A percentile compares a stretch with the other conserved stretches of the same genome.
phyloP scores from a whole-genome alignment of 2,113 vertebrate species.

The Passerina amoena region DNA sequence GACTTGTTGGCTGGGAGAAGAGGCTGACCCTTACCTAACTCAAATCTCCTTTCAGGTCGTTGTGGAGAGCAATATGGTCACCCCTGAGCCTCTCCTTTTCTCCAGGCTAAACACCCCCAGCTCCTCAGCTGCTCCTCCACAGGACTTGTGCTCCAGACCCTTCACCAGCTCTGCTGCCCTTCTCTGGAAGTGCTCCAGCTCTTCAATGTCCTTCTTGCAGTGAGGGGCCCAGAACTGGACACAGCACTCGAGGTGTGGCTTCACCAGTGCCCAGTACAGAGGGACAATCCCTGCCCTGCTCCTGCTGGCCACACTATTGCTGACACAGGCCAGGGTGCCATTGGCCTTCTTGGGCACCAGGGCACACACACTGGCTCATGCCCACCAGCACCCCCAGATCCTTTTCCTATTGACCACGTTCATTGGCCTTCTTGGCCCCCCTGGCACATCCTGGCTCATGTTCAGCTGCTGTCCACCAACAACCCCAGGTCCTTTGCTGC shows the following conservation, averaged over 20 bases:
- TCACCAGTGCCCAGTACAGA: accelerated
- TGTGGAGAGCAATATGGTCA: neutral
- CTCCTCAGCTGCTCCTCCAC: accelerated
- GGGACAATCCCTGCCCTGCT: neutral
- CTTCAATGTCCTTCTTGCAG: neutral
- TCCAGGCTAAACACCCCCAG: neutral
- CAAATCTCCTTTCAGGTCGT: neutral
- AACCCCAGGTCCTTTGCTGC: neutral
- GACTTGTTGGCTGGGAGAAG: neutral
- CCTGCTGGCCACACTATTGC: neutral
- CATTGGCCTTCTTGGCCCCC: neutral
- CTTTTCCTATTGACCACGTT: neutral
- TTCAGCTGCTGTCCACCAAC: neutral
- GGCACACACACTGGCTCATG: accelerated
- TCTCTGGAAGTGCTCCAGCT: neutral
- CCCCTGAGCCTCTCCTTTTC: neutral
- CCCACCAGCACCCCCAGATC: neutral
- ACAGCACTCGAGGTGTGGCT: accelerated
- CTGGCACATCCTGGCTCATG: neutral
- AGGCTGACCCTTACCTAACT: accelerated
- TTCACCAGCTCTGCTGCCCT: accelerated
- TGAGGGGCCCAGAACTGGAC: neutral
- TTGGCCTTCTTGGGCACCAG: neutral
- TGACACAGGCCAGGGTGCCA: neutral
- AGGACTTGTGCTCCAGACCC: neutral